phyloP scores from a whole-genome alignment of 2,113 vertebrate species.

The Numida meleagris region DNA sequence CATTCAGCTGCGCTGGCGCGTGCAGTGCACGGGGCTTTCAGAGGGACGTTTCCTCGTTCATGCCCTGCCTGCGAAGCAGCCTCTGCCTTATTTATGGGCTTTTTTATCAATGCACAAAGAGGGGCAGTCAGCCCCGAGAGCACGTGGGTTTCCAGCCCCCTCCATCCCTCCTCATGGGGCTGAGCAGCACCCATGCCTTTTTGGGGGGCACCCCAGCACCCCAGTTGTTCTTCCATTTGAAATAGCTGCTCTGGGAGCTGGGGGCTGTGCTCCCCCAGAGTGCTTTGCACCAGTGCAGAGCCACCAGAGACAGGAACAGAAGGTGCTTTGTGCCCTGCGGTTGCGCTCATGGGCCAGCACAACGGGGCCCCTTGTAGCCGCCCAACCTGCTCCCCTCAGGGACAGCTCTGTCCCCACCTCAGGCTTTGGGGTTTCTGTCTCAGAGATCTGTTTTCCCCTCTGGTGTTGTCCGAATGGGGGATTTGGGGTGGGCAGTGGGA shows the following conservation, averaged over 20 bases:
- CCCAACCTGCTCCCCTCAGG: background rate
- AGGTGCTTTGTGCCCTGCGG: slow-evolving; percentile 28
- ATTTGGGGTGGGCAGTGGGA: background rate
- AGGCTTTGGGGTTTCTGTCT: background rate
- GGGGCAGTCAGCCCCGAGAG: background rate
- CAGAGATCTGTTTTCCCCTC: background rate
- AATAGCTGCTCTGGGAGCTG: fast-evolving
- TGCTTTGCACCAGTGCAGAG: background rate
- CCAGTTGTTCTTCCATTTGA: fast-evolving
- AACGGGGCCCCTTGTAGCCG: slow-evolving; percentile 38
- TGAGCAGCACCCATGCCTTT: fast-evolving
- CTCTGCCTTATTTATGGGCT: background rate
- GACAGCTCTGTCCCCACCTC: background rate
- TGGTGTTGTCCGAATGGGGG: fast-evolving
- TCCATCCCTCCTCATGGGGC: background rate
- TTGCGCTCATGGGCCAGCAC: background rate
- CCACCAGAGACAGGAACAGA: background rate
- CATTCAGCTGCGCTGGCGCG: background rate
- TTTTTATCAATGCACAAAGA: background rate
- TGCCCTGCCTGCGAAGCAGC: background rate
- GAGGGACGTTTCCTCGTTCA: fast-evolving
- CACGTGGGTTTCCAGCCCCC: background rate
- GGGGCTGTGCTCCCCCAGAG: background rate
- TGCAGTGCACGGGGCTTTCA: background rate
- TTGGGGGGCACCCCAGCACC: fast-evolving